Percentiles rank a stretch among this genome's conserved stretches.
Conservation (phyloP, 1,140 invertebrate species). For the roundworm (Caenorhabditis elegans) region DNA sequence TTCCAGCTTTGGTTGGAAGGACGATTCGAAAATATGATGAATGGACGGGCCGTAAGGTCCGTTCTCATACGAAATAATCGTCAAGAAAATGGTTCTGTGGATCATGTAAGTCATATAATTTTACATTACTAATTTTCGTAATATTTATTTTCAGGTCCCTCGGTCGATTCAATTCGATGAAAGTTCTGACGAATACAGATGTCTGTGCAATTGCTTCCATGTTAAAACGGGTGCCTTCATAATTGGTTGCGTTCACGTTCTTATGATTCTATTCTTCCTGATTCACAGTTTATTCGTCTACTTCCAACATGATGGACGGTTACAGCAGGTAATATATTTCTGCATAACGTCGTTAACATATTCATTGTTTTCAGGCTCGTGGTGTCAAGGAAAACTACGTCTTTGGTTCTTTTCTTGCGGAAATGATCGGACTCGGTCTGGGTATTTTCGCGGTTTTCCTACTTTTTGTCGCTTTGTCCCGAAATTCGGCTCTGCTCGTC, state of each 20-base stretch:
- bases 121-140: background rate
- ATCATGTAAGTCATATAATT: constrained; percentile 16
- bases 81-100: constrained; percentile 44
- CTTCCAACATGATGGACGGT: constrained; percentile 54
- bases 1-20: constrained; percentile 24
- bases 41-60: constrained; percentile 49
- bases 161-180: constrained; percentile 62
- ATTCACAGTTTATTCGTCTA: constrained; percentile 58
- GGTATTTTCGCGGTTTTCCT: constrained; percentile 53
- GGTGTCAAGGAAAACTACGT: constrained; percentile 53
- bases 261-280: constrained; percentile 56
- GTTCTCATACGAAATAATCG: constrained; percentile 49
- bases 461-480: constrained; percentile 55
- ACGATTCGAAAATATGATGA: constrained; percentile 44
- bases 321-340: constrained; percentile 16
- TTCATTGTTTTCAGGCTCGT: constrained; percentile 28
- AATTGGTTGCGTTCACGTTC: constrained; percentile 53
- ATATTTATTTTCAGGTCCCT: background rate
- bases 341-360: background rate
- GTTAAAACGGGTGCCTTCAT: constrained; percentile 60
- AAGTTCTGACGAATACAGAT: constrained; percentile 59
- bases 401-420: constrained; percentile 52
- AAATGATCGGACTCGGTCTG: constrained; percentile 51
- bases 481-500: constrained; percentile 56
- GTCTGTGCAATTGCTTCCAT: constrained; percentile 64